phyloP scores from a whole-genome alignment of 2,797 vertebrate genomes.

The Rhinella marina region DNA sequence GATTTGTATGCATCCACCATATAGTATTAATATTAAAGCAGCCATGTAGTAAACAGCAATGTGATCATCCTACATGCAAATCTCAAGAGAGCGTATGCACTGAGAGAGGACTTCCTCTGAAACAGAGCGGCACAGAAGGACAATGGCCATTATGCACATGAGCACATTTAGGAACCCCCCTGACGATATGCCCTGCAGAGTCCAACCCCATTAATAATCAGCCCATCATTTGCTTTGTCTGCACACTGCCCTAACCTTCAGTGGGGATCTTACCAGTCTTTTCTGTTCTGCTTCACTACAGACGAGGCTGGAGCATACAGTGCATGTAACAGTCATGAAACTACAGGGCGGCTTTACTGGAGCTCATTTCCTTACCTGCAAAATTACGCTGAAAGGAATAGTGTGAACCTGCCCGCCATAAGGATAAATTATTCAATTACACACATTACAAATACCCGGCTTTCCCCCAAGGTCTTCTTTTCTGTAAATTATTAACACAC shows the following conservation, averaged over 20 bases:
- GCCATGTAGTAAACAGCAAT: neutral
- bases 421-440: conserved; percentile 57
- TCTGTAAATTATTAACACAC: conserved; percentile 61
- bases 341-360: neutral
- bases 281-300: conserved; percentile 34
- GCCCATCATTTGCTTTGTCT: conserved; percentile 49
- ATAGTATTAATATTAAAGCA: too few species aligned
- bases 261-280: conserved; percentile 34
- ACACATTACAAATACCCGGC: conserved; percentile 29
- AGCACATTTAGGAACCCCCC: conserved; percentile 57
- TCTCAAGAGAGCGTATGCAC: conserved; percentile 24
- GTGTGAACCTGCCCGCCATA: conserved; percentile 19
- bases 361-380: conserved; percentile 18
- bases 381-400: conserved; percentile 22
- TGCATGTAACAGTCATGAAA: neutral
- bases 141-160: conserved; percentile 50
- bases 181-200: conserved; percentile 52
- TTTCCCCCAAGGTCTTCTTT: conserved; percentile 3
- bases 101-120: conserved; percentile 10
- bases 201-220: conserved; percentile 52
- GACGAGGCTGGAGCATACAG: neutral
- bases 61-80: neutral
- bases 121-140: conserved; percentile 1
- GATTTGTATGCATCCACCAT: too few species aligned
- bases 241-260: conserved; percentile 2